phyloP scores from a whole-genome alignment of 2,113 vertebrate genomes.

The Hyaena hyaena region DNA sequence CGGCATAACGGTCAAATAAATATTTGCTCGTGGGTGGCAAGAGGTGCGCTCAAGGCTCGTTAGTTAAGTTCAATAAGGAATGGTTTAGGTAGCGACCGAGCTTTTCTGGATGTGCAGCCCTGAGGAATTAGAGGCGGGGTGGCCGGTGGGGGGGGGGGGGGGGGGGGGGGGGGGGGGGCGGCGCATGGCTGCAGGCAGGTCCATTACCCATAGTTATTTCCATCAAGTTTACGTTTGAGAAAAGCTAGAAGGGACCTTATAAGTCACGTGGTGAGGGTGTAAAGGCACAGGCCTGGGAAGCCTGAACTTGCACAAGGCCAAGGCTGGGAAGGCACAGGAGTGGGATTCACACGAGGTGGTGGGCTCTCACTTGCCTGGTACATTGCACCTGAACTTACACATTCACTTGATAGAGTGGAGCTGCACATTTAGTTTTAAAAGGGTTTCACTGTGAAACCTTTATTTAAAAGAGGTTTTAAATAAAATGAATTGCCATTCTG shows the following conservation, averaged over 20 bases:
- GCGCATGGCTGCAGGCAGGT: too few species aligned
- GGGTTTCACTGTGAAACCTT: neutral
- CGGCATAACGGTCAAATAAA: neutral
- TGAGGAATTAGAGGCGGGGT: too few species aligned
- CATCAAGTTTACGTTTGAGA: neutral
- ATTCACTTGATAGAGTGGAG: neutral
- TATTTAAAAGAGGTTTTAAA: too few species aligned
- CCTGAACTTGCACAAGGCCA: accelerated
- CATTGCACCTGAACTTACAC: accelerated
- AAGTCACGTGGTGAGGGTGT: neutral
- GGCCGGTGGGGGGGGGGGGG: neutral
- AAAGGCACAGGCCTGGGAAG: neutral
- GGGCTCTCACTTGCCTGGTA: accelerated
- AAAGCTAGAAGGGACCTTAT: neutral
- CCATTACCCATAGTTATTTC: neutral
- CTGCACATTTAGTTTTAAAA: neutral
- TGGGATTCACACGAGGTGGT: accelerated
- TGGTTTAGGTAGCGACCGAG: neutral
- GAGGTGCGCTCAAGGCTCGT: accelerated
- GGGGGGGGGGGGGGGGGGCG: too few species aligned
- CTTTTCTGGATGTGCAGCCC: neutral
- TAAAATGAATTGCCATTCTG: too few species aligned
- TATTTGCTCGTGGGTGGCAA: neutral
- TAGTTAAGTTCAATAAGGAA: neutral
- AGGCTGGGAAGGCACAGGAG: accelerated